phyloP scores from a whole-genome alignment of 2,888 invertebrate species.

The Luperina testacea region DNA sequence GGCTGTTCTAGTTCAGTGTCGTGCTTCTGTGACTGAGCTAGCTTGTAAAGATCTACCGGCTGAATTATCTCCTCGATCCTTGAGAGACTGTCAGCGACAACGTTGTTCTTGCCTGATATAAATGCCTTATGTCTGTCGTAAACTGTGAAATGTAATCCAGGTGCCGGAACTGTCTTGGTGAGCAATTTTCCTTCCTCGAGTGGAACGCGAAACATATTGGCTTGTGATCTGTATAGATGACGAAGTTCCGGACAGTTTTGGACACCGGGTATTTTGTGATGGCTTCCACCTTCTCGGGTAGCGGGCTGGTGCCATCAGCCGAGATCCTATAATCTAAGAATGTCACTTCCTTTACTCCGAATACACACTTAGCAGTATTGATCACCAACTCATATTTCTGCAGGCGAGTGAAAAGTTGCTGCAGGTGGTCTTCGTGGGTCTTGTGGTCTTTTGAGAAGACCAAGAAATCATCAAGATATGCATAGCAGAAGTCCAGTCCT shows the following conservation, averaged over 20 bases:
- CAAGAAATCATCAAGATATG: conserved; percentile 3
- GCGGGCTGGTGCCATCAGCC: conserved; percentile 1
- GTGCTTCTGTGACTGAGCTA: conserved; percentile 1
- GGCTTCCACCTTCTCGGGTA: conserved; percentile 1
- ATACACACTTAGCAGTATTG: neutral
- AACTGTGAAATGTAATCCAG: too few species aligned
- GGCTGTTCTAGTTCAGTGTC: too few species aligned
- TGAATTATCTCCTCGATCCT: neutral
- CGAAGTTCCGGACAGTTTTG: conserved; percentile 2
- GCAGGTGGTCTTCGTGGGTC: too few species aligned
- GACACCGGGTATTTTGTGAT: neutral
- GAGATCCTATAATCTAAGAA: conserved; percentile 1
- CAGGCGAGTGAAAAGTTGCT: neutral
- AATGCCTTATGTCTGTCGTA: too few species aligned
- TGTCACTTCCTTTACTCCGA: neutral
- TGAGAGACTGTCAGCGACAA: neutral
- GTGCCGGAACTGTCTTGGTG: neutral
- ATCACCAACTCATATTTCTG: neutral
- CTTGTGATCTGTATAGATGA: neutral
- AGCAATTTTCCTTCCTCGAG: neutral
- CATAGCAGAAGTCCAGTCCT: conserved; percentile 13
- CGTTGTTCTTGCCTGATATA: too few species aligned
- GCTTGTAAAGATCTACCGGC: neutral
- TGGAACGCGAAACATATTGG: neutral
- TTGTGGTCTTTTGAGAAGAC: neutral